Conservation (phyloP, 2,113 vertebrate species). For the Clinocottus analis region DNA sequence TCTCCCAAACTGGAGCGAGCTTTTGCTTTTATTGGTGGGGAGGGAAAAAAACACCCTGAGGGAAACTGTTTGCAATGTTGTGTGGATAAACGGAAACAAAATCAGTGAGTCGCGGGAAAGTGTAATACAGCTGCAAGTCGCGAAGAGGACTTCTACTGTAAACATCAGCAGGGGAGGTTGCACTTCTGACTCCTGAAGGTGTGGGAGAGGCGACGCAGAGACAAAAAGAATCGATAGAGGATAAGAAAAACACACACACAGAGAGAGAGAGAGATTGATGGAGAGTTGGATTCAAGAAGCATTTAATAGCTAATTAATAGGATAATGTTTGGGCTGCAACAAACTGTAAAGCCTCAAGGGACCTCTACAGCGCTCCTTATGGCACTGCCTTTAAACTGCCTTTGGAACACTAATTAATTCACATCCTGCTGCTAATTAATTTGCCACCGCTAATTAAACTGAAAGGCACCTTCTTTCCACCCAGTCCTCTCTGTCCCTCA, state of each 20-base stretch:
- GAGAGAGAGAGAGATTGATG: slow-evolving; percentile 44
- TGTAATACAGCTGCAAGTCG: slow-evolving; percentile 9
- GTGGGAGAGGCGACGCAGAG: not conserved
- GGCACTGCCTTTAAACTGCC: slow-evolving; percentile 67
- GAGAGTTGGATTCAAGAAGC: slow-evolving; percentile 46
- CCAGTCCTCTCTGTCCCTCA: slow-evolving; percentile 38
- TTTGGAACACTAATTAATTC: slow-evolving; percentile 81
- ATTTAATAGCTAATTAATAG: slow-evolving; percentile 78
- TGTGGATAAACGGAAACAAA: slow-evolving; percentile 24
- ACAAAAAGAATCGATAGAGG: slow-evolving; percentile 9
- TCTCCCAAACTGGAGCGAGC: not conserved
- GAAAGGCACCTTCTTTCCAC: slow-evolving; percentile 78
- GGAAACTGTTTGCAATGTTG: slow-evolving; percentile 4
- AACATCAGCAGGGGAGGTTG: slow-evolving; percentile 8
- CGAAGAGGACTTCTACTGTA: slow-evolving; percentile 17
- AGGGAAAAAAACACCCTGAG: not conserved
- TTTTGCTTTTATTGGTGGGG: not conserved
- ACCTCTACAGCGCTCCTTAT: slow-evolving; percentile 65
- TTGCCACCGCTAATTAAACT: slow-evolving; percentile 80
- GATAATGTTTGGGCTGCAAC: slow-evolving; percentile 65
- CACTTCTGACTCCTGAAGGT: slow-evolving; percentile 15
- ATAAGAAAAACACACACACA: slow-evolving; percentile 34
- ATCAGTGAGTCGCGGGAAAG: slow-evolving; percentile 16
- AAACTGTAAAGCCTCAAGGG: slow-evolving; percentile 69
- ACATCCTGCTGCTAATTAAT: slow-evolving; percentile 81